Base-by-base conservation (phyloP, 1,140 invertebrate genomes). In the Amphibalanus amphitrite region DNA sequence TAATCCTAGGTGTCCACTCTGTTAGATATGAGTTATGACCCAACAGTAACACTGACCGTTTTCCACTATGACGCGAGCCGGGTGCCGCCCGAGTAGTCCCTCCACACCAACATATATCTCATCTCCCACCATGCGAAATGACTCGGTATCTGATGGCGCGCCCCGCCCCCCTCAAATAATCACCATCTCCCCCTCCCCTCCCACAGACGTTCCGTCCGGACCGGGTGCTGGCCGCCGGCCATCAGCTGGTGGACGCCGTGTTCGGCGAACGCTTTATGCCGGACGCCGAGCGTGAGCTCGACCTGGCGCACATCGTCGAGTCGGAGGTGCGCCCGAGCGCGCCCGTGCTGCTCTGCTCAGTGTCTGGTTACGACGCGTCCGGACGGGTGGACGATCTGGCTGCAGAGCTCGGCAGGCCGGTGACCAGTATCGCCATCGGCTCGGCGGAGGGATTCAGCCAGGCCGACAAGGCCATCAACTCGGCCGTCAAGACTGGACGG, bases 381-480 rank as follows among this genome's bases (percentile, higher is more conserved):
- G 89, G 93, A 69, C 85, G 95, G 72, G 94, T 99, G 38, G 97
- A 99, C 80, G 97, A 99, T 81, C 84, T 99, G 77, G 96, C 97
- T 10, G 89, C 95, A 15, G 95, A 98, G 79, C 81, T 95, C 28
- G 90, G 92, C 75, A 96, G 95, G 79, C 90, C 90, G 71, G 88
- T 99, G 20, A 93, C 95, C 0, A 94, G 93, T 73, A 99, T 99
- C 80, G 97, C 97, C 71, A 98, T 99, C 76, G 97, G 95, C 73
- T 99, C 97, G 0, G 92, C 96, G 4, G 97, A 99, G 87, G 97
- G 97, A 68, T 99, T 99, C 81, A 97, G 91, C 78, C 95, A 98
- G 79, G 97, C 97, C 0, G 97, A 98, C 75, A 87, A 93, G 75
- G 94, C 92, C 20, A 98, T 99, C 77, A 97, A 97, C 79, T 91